Base-by-base conservation (phyloP, 1,140 invertebrate species). In the Drosophila orosa region DNA sequence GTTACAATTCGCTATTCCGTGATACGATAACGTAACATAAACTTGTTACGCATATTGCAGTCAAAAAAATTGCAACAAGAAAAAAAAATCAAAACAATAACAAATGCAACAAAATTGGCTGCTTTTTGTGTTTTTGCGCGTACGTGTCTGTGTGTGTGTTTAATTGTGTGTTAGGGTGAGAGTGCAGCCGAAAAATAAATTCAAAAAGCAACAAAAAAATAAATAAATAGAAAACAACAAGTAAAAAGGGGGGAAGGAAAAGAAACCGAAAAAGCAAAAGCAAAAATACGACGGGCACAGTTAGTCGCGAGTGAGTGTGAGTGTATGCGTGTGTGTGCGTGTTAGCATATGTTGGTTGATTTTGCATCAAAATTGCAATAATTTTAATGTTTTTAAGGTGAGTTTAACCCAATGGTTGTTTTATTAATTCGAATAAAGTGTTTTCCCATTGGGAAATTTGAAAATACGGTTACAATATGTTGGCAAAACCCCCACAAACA, bases 401-500 rank as follows among this genome's bases (percentile, higher is more conserved):
- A 39, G 33, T 48, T 31, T 17, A 8, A 1, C 24, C 13, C 10
- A n/a, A 9, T 15, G 27, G 3, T 31, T 27, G 8, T 31, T 40
- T 55, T 40, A 22, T 33, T 25, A 57, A 29, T 22, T 25, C 37
- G 37, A 59, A 10, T n/a, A 3, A 52, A 27, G 27, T 13, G 19
- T 42, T 72, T 78, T 55, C 47, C 17, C 27, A 44, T 31, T 45
- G 44, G 39, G 45, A 56, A 71, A 71, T 65, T 31, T 55, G 35
- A 24, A 65, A 78, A 78, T 58, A 54, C 44, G 27, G 31, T 50
- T 57, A 45, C 75, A 78, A 78, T 78, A 78, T 78, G 75, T 78
- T 78, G 63, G 75, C 40, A 25, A 62, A 35, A 62, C 19, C 60
- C 37, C 60, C 37, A 61, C 57, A 56, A 24, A 56, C 24, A 55